Evolutionary conservation across 2,888 invertebrate genomes (phyloP).

Genomic region (Mystacides longicornis): DNA sequence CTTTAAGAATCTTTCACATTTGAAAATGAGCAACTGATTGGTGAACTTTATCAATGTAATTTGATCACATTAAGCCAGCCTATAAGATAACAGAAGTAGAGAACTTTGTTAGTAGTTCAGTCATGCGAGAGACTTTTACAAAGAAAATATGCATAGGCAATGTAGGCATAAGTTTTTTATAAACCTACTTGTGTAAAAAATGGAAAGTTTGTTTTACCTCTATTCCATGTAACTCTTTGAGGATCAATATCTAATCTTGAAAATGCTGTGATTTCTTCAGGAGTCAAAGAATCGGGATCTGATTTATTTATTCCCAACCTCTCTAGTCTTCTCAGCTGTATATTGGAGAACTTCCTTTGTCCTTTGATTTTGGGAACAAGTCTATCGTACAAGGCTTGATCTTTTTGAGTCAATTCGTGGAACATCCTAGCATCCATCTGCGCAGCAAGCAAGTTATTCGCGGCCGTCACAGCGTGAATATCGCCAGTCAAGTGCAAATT

Average conservation of each 20-base stretch:
- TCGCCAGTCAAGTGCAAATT: conserved; percentile 97
- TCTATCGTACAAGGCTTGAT: conserved; percentile 76
- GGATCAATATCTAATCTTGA: conserved; percentile 87
- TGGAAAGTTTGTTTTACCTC: too few species aligned
- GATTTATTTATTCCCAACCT: conserved; percentile 77
- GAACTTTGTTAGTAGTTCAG: too few species aligned
- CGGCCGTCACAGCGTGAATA: conserved; percentile 97
- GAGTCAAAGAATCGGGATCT: conserved; percentile 71
- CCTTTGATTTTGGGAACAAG: conserved; percentile 83
- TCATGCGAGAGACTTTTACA: too few species aligned
- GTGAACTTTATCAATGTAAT: too few species aligned
- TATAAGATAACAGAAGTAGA: too few species aligned
- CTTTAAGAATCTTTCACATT: too few species aligned
- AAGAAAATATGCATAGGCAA: too few species aligned
- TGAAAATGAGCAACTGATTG: too few species aligned
- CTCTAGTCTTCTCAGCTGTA: conserved; percentile 69
- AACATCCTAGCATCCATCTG: conserved; percentile 95
- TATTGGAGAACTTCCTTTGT: conserved; percentile 71
- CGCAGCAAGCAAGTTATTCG: conserved; percentile 95
- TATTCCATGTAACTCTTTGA: conserved; percentile 84
- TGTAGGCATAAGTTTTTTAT: too few species aligned
- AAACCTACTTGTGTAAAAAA: too few species aligned
- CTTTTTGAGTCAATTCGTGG: conserved; percentile 90
- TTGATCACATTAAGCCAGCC: too few species aligned
- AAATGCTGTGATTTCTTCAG: conserved; percentile 72